A percentile compares a stretch with the other conserved stretches of the same genome.
Evolutionary conservation across 92 coral and sea anemone genomes (phyloP).

Genomic region (Parazoanthus atlanticus): DNA sequence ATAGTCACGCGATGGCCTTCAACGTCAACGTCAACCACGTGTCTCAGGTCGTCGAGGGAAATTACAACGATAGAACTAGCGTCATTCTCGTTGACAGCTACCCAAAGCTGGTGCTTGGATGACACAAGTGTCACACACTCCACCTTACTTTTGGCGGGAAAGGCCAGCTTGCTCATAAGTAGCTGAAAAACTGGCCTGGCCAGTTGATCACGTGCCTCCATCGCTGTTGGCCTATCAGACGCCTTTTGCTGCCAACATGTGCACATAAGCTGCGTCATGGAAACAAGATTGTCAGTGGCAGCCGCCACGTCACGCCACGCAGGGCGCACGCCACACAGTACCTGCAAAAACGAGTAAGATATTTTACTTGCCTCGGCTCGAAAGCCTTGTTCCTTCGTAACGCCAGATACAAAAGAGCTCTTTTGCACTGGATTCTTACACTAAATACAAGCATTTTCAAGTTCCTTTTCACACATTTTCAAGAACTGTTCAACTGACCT

Average conservation of each 20-base stretch:
- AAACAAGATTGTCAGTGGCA: slow-evolving; percentile 39
- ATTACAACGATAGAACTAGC: not conserved
- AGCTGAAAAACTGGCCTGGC: slow-evolving; percentile 20
- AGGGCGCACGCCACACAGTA: slow-evolving; percentile 21
- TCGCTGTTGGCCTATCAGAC: slow-evolving; percentile 32
- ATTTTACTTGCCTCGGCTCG: not conserved
- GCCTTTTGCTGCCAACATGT: slow-evolving; percentile 36
- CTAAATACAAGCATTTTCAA: no score
- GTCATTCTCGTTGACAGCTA: slow-evolving; percentile 22
- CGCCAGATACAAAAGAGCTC: not conserved
- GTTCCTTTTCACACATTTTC: no score
- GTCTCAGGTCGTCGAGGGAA: slow-evolving; percentile 25
- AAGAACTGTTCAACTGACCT: no score
- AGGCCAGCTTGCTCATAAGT: slow-evolving; percentile 35
- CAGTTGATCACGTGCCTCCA: slow-evolving; percentile 25
- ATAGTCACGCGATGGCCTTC: slow-evolving; percentile 15
- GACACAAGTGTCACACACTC: slow-evolving; percentile 4
- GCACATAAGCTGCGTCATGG: slow-evolving; percentile 43
- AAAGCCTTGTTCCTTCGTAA: not conserved
- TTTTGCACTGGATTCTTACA: not conserved
- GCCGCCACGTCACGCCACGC: slow-evolving; percentile 32
- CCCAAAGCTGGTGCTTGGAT: slow-evolving; percentile 21
- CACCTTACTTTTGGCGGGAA: slow-evolving; percentile 14
- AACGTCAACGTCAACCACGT: not conserved
- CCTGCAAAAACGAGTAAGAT: not conserved